Evolutionary conservation across 30 jellyfish, hydroid and myxozoan genomes (phyloP).

Genomic region (Hydractinia echinata): DNA sequence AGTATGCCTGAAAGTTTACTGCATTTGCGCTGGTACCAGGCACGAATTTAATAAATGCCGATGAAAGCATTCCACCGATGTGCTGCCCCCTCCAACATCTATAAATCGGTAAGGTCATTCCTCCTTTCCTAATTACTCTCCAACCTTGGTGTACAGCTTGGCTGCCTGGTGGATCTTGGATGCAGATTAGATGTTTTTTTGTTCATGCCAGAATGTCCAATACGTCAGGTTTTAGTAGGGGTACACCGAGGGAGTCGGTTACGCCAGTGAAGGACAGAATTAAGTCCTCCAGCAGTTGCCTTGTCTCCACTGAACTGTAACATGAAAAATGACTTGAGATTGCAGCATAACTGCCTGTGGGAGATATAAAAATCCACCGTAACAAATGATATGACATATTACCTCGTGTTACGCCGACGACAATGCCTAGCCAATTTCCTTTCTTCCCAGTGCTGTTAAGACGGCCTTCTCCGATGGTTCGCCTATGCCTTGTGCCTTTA

Average conservation of each 20-base stretch:
- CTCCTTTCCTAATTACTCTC: too few species aligned
- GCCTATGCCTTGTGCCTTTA: constrained; percentile 11
- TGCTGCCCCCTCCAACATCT: too few species aligned
- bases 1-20: constrained; percentile 34
- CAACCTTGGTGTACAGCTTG: too few species aligned
- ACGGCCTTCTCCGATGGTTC: constrained; percentile 32
- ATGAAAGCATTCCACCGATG: too few species aligned
- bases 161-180: too few species aligned
- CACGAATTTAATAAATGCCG: too few species aligned
- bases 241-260: constrained; percentile 49
- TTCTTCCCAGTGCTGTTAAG: neutral
- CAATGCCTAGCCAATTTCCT: constrained; percentile 33
- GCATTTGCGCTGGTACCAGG: constrained; percentile 38
- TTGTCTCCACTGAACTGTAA: constrained; percentile 19
- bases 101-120: too few species aligned
- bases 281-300: constrained; percentile 21
- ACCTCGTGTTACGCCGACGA: constrained; percentile 31
- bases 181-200: too few species aligned
- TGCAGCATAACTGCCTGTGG: neutral
- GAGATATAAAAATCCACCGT: too few species aligned
- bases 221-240: too few species aligned
- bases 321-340: constrained; percentile 10
- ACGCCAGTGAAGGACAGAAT: constrained; percentile 20
- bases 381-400: neutral
- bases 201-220: too few species aligned